Conservation (phyloP, 1,140 invertebrate species). For the Meloidogyne exigua region DNA sequence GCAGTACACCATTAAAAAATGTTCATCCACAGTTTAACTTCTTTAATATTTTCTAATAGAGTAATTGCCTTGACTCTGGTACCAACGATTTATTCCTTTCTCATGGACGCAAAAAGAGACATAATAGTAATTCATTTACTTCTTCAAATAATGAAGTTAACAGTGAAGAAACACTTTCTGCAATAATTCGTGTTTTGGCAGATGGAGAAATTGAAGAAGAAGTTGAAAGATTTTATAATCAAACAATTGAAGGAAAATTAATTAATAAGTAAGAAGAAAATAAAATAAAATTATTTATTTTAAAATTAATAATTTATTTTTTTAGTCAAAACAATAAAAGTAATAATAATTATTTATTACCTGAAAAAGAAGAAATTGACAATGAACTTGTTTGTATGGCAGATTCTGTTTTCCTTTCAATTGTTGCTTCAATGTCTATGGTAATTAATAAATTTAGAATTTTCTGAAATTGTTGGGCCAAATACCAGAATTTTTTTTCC, state of each 20-base stretch:
- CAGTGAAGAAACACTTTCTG: constrained; percentile 57
- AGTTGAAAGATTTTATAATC: constrained; percentile 47
- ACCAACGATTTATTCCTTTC: constrained; percentile 62
- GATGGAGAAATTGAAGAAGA: constrained; percentile 59
- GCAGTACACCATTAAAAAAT: background rate
- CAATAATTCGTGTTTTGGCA: constrained; percentile 61
- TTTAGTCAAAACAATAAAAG: background rate
- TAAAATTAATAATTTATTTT: background rate
- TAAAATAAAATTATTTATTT: background rate
- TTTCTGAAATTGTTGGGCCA: no score
- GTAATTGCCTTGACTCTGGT: constrained; percentile 62
- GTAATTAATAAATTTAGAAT: constrained; percentile 23
- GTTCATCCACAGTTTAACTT: background rate
- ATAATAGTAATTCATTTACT: constrained; percentile 25
- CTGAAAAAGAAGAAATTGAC: constrained; percentile 22
- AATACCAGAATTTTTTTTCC: no score
- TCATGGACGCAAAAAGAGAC: constrained; percentile 59
- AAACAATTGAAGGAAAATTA: constrained; percentile 14
- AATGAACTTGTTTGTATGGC: constrained; percentile 56
- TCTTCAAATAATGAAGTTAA: constrained; percentile 19
- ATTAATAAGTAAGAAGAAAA: background rate
- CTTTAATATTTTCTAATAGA: constrained; percentile 35
- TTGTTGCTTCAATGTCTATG: constrained; percentile 58
- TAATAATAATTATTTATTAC: constrained; percentile 11
- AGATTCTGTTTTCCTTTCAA: constrained; percentile 60